Conservation (phyloP, 2,888 invertebrate species). For the Drosophila ezoana region DNA sequence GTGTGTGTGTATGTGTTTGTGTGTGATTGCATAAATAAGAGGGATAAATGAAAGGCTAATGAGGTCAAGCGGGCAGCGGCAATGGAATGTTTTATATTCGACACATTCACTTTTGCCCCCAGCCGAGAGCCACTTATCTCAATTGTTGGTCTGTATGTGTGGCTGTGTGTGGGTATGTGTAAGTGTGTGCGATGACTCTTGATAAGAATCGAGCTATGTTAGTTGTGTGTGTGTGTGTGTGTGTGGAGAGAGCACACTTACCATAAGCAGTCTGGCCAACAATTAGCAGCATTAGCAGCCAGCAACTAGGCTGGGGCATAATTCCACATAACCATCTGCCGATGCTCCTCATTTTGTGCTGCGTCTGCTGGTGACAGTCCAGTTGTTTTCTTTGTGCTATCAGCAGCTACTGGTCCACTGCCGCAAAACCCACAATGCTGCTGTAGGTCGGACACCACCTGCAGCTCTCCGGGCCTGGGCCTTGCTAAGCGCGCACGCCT, state of each 20-base stretch:
- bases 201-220: slow-evolving; percentile 30
- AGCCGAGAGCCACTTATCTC: slow-evolving; percentile 59
- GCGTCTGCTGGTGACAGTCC: slow-evolving; percentile 17
- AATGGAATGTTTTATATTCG: slow-evolving; percentile 48
- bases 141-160: slow-evolving; percentile 37
- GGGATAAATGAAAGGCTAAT: slow-evolving; percentile 68
- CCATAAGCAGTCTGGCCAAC: slow-evolving; percentile 73
- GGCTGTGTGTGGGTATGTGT: slow-evolving; percentile 5
- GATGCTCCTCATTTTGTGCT: slow-evolving; percentile 39
- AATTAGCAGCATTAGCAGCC: slow-evolving; percentile 73
- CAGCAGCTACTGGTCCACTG: slow-evolving; percentile 14
- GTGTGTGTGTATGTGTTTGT: slow-evolving; percentile 14
- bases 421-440: neutral
- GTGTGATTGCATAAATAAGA: slow-evolving; percentile 66
- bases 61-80: slow-evolving; percentile 65
- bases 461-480: neutral
- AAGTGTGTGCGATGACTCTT: slow-evolving; percentile 32
- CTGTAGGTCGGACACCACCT: slow-evolving; percentile 1
- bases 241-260: slow-evolving; percentile 48
- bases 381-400: slow-evolving; percentile 24
- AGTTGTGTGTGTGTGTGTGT: neutral
- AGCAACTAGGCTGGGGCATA: slow-evolving; percentile 46
- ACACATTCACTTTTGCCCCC: slow-evolving; percentile 51
- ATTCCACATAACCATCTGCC: slow-evolving; percentile 38
- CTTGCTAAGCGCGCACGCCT: slow-evolving; percentile 2